Evolutionary conservation across 2,797 vertebrate species (phyloP).

Genomic region (Adrianichthys oophorus): DNA sequence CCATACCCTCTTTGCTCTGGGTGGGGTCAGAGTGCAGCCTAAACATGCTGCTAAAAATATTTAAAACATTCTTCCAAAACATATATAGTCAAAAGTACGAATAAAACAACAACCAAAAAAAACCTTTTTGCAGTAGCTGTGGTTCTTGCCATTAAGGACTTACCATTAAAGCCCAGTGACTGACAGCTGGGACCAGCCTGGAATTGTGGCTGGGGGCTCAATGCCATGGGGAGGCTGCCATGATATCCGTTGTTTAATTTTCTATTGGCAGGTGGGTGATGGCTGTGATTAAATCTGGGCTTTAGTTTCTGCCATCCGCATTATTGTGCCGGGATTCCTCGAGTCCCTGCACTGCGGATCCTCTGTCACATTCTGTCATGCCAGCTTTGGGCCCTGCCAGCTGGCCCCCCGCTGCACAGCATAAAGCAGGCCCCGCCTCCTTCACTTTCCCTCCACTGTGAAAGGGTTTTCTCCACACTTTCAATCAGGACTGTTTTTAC

Average conservation of each 20-base stretch:
- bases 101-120: background rate
- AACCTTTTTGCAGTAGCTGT: background rate
- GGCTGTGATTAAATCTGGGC: slow-evolving; percentile 80
- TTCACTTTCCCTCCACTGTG: slow-evolving; percentile 16
- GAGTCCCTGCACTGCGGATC: slow-evolving; percentile 75
- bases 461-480: background rate
- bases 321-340: slow-evolving; percentile 84
- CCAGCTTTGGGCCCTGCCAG: slow-evolving; percentile 77
- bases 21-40: too few species aligned
- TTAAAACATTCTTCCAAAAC: too few species aligned
- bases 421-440: slow-evolving; percentile 57
- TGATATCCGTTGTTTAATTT: slow-evolving; percentile 75
- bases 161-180: slow-evolving; percentile 46
- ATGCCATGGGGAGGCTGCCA: slow-evolving; percentile 63
- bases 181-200: slow-evolving; percentile 62
- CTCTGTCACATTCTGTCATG: slow-evolving; percentile 83
- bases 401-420: slow-evolving; percentile 67
- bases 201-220: slow-evolving; percentile 60
- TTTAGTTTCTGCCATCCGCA: slow-evolving; percentile 75
- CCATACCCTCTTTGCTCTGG: too few species aligned
- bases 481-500: slow-evolving; percentile 29
- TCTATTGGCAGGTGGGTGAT: slow-evolving; percentile 81
- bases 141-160: slow-evolving; percentile 6
- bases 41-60: too few species aligned
- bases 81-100: too few species aligned